phyloP scores from a whole-genome alignment of 1,140 invertebrate genomes.

The Calycopis cecrops region DNA sequence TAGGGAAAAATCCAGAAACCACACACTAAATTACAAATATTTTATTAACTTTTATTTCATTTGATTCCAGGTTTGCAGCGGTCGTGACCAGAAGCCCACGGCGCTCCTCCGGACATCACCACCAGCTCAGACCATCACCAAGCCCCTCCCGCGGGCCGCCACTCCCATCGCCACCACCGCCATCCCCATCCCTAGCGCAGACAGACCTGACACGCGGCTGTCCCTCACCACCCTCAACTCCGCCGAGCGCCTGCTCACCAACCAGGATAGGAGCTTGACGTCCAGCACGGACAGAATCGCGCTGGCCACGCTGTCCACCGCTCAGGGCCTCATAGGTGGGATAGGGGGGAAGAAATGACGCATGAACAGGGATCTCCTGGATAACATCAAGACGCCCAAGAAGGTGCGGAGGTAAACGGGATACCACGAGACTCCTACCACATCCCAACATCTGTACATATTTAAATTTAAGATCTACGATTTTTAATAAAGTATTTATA shows the following conservation, averaged over 20 bases:
- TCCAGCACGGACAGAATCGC: conserved; percentile 37
- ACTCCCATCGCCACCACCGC: conserved; percentile 42
- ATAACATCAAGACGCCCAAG: conserved; percentile 21
- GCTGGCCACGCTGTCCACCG: conserved; percentile 59
- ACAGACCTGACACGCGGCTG: conserved; percentile 40
- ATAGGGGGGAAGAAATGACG: conserved; percentile 76
- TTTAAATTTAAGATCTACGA: too few relatives aligned
- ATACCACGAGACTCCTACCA: neutral
- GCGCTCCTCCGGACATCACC: conserved; percentile 54
- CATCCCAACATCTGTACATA: neutral
- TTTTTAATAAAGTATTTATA: too few relatives aligned
- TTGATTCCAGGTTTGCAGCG: conserved; percentile 60
- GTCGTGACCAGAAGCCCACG: conserved; percentile 64
- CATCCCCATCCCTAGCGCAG: conserved; percentile 24
- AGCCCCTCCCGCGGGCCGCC: conserved; percentile 41
- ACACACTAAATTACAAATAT: neutral
- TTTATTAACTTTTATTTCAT: conserved; percentile 13
- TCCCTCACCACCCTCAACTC: conserved; percentile 53
- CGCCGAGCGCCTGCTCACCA: conserved; percentile 49
- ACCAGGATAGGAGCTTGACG: conserved; percentile 40
- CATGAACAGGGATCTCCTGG: conserved; percentile 40
- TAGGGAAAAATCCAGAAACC: neutral
- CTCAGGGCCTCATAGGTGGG: conserved; percentile 73
- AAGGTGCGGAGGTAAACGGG: conserved; percentile 17
- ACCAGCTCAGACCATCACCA: conserved; percentile 38